Conservation (phyloP, 2,113 vertebrate genomes). For the Lamprotornis superbus region DNA sequence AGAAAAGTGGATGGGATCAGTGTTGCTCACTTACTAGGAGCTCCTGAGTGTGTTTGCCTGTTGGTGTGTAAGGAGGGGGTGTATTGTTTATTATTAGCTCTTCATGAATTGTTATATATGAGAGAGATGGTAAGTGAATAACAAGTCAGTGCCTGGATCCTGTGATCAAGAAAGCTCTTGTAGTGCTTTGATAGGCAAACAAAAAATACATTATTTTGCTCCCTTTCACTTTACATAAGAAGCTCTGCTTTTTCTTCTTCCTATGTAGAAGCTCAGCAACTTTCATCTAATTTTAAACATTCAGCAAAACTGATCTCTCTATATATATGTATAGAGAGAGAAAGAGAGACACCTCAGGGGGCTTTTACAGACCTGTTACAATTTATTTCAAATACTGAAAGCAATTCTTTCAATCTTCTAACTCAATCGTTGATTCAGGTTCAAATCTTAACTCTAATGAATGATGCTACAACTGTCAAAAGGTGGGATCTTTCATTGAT, state of each 20-base stretch:
- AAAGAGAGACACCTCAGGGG: constrained; percentile 6
- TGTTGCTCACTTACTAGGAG: constrained; percentile 52
- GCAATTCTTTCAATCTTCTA: constrained; percentile 1
- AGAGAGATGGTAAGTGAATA: constrained; percentile 12
- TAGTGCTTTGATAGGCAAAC: not conserved
- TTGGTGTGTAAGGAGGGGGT: not conserved
- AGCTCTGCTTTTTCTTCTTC: constrained; percentile 16
- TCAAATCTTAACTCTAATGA: constrained; percentile 38
- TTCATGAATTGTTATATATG: constrained; percentile 3
- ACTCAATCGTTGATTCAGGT: constrained; percentile 39
- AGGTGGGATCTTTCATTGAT: constrained; percentile 5
- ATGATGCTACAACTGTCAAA: not conserved
- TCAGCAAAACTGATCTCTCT: not conserved
- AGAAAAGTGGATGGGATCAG: constrained; percentile 23
- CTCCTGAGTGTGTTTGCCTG: not conserved
- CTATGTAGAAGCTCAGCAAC: not conserved
- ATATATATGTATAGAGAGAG: not conserved
- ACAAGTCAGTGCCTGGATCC: not conserved
- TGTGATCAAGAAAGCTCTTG: not conserved
- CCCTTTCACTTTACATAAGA: not conserved
- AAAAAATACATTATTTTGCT: not conserved
- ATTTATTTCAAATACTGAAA: constrained; percentile 7
- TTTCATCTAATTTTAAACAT: constrained; percentile 46
- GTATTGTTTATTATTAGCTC: constrained; percentile 45
- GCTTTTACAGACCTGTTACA: not conserved